Percentiles rank a stretch among this genome's conserved stretches.
Evolutionary conservation across 1,140 invertebrate genomes (phyloP).

Genomic region (Nasonia vitripennis): DNA sequence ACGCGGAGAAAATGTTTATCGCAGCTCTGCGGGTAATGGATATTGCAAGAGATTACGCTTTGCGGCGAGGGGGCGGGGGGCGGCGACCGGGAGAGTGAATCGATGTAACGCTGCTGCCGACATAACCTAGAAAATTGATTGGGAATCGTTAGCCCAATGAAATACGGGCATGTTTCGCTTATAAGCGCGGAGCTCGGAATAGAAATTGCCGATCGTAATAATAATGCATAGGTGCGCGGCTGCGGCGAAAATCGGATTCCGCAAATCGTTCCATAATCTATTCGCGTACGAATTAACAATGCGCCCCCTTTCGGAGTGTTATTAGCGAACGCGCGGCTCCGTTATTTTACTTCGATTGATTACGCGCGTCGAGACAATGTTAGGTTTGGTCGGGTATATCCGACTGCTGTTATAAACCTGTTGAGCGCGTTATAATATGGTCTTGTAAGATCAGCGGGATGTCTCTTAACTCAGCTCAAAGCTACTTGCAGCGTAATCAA

Average conservation of each 20-base stretch:
- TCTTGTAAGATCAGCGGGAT: too few relatives aligned
- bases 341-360: background rate
- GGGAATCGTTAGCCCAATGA: background rate
- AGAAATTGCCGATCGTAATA: background rate
- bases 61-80: too few relatives aligned
- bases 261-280: background rate
- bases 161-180: background rate
- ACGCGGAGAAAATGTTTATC: background rate
- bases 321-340: background rate
- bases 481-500: too few relatives aligned
- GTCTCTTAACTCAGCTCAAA: too few relatives aligned
- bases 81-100: background rate
- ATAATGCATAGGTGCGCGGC: background rate
- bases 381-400: background rate
- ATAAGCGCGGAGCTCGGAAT: background rate
- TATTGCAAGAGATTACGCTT: background rate
- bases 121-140: constrained; percentile 1
- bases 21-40: too few relatives aligned
- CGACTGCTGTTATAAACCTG: too few relatives aligned
- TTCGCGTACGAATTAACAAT: background rate
- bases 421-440: too few relatives aligned
- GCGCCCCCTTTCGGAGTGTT: too few relatives aligned
- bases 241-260: background rate
- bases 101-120: background rate
- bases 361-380: background rate